Conservation (phyloP, 2,797 vertebrate genomes). For the Phalloptychus januarius region DNA sequence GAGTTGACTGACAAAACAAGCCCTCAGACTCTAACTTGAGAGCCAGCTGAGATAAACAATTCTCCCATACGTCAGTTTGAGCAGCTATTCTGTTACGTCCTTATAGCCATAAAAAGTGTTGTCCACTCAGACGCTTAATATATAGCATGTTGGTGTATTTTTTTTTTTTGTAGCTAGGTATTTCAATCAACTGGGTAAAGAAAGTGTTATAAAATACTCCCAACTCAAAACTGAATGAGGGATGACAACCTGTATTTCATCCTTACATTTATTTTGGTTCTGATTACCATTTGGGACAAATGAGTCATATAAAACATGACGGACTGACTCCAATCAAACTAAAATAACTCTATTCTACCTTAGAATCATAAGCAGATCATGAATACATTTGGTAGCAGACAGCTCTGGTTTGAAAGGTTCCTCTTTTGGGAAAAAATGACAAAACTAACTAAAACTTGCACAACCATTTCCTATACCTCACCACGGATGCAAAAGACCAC, state of each 20-base stretch:
- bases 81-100: neutral
- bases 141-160: neutral
- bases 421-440: neutral
- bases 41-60: neutral
- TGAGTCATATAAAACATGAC: neutral
- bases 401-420: neutral
- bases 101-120: neutral
- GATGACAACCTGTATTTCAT: neutral
- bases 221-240: neutral
- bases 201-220: neutral
- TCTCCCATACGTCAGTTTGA: neutral
- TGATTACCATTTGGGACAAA: neutral
- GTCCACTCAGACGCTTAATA: neutral
- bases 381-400: neutral
- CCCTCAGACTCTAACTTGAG: constrained; percentile 14
- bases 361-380: neutral
- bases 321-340: neutral
- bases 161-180: neutral
- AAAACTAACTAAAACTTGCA: neutral
- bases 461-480: neutral
- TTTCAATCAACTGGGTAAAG: neutral
- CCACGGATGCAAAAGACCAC: neutral
- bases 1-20: constrained; percentile 16
- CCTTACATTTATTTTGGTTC: neutral
- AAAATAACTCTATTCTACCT: neutral